These are phyloP conservation scores for Cancer borealis DNA, from an alignment of 2,888 invertebrate species.

Conservation along the genomic window DNA sequence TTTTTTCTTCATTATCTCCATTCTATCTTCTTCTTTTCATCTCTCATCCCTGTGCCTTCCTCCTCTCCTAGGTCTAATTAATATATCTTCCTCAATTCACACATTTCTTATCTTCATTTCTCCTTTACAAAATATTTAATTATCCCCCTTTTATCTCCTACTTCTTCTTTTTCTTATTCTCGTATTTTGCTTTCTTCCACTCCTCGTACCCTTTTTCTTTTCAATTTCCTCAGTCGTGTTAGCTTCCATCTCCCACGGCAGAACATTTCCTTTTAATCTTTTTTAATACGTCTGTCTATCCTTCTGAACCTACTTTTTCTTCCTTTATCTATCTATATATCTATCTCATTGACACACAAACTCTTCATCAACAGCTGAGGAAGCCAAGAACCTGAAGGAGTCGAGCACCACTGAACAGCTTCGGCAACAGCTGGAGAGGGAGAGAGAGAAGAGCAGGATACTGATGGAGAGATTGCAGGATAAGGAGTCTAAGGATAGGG, in stretches of 20 bases:
- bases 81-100: neutral
- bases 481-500: conserved; percentile 61
- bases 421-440: conserved; percentile 67
- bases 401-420: conserved; percentile 56
- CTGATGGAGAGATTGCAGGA: conserved; percentile 69
- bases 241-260: neutral
- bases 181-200: neutral
- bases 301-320: neutral
- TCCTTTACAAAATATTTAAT: neutral
- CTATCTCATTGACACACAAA: neutral
- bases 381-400: conserved; percentile 54
- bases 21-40: neutral
- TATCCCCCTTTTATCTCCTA: neutral
- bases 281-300: neutral
- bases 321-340: neutral
- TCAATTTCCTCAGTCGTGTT: neutral
- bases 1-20: neutral
- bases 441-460: conserved; percentile 70
- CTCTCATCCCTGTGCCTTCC: neutral
- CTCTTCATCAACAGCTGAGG: conserved; percentile 42
- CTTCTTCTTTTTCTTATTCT: neutral
- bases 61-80: neutral
- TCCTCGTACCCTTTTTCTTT: neutral
- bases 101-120: neutral
- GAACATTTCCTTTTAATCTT: neutral